phyloP scores from a whole-genome alignment of 2,888 invertebrate species.

The Neuroscelio doddi region DNA sequence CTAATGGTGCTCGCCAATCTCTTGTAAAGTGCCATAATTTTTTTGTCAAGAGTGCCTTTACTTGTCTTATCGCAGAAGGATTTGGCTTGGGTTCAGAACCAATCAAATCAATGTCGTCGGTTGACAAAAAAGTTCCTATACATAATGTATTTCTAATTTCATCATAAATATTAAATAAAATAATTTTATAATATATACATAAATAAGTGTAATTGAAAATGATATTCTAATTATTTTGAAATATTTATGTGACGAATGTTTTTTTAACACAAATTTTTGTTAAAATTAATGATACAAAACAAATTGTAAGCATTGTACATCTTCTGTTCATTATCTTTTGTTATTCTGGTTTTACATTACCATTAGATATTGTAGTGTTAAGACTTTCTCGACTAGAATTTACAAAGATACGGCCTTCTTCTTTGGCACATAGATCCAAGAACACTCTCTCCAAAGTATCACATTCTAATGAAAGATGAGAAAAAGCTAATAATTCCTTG shows the following conservation, averaged over 20 bases:
- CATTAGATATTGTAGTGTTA: slow-evolving; percentile 44
- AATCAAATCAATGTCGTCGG: slow-evolving; percentile 50
- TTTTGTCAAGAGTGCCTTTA: slow-evolving; percentile 74
- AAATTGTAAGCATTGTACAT: no score
- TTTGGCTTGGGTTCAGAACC: slow-evolving; percentile 49
- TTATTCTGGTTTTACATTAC: slow-evolving; percentile 21
- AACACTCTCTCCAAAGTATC: slow-evolving; percentile 80
- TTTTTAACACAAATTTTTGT: no score
- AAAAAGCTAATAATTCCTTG: slow-evolving; percentile 71
- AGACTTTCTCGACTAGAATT: slow-evolving; percentile 51
- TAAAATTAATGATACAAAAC: no score
- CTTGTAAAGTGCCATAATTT: slow-evolving; percentile 76
- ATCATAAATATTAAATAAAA: slow-evolving; percentile 3
- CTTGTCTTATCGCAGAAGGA: slow-evolving; percentile 58
- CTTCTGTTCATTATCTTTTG: no score
- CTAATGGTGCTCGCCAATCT: slow-evolving; percentile 77
- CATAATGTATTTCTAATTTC: slow-evolving; percentile 11
- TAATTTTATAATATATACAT: not conserved
- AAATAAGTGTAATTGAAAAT: no score
- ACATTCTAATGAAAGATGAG: slow-evolving; percentile 75
- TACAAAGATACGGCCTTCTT: slow-evolving; percentile 61
- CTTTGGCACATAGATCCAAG: slow-evolving; percentile 73
- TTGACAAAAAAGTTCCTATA: slow-evolving; percentile 19
- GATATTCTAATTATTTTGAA: no score
- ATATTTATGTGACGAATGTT: no score